These are phyloP conservation scores for Cepaea nemoralis DNA, from an alignment of 1,140 invertebrate genomes.

Conservation along the genomic window DNA sequence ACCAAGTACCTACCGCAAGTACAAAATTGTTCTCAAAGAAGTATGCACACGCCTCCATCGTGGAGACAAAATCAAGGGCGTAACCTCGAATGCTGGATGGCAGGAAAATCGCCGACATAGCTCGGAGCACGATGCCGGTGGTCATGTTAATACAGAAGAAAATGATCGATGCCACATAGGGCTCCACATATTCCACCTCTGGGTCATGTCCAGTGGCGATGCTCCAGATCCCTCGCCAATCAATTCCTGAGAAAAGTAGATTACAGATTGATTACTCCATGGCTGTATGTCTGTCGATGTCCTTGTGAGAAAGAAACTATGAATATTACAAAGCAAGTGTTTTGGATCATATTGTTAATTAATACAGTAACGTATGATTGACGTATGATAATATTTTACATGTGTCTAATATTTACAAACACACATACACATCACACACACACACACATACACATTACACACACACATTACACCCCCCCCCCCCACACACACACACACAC, in stretches of 20 bases:
- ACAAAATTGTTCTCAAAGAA: slow-evolving; percentile 69
- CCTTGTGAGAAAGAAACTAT: no score
- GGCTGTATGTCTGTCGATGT: no score
- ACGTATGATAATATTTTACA: no score
- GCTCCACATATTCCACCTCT: slow-evolving; percentile 55
- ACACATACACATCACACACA: no score
- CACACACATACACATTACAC: no score
- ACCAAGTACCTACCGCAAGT: slow-evolving; percentile 56
- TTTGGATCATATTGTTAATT: no score
- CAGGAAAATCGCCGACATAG: slow-evolving; percentile 49
- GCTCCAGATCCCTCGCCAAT: slow-evolving; percentile 51
- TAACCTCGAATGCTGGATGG: slow-evolving; percentile 44
- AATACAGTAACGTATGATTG: no score
- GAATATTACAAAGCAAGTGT: no score
- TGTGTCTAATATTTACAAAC: no score
- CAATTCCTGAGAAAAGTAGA: slow-evolving; percentile 31
- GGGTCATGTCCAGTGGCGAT: slow-evolving; percentile 46
- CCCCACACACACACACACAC: no score
- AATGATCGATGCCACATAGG: slow-evolving; percentile 58
- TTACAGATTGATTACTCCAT: background rate
- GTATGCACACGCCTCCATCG: slow-evolving; percentile 66
- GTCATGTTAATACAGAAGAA: slow-evolving; percentile 60
- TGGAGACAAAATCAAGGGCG: slow-evolving; percentile 60
- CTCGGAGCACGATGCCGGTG: slow-evolving; percentile 52
- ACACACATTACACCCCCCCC: no score